Base-by-base conservation (phyloP, 2,888 invertebrate species). In the Aelia acuminata region DNA sequence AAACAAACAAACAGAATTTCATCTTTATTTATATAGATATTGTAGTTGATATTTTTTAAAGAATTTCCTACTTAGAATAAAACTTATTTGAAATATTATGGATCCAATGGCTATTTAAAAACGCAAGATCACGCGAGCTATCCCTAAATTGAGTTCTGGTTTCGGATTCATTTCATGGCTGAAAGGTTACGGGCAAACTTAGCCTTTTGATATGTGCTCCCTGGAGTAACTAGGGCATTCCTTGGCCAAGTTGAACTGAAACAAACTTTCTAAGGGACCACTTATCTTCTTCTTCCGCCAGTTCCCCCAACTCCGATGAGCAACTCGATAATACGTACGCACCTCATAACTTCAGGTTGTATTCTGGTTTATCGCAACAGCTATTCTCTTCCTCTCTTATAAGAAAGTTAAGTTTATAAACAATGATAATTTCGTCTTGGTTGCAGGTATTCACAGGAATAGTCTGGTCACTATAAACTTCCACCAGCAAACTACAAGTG, bases 401-500 rank as follows among this genome's bases (percentile, higher is more conserved):
- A 57, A 70, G 63, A 31, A 70, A 70, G 63, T 87, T 88, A 63
- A 49, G n/a, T 88, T 84, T 49, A 80, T 47, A 57, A 49, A 80
- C 84, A 88, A 84, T n/a, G 88, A 84, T 88, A 84, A 88, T 84
- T 57, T 63, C 57, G 43, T 47, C 57, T 35, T 8, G 48, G 63
- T 31, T 75, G 11, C 26, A 10, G 47, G 47, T 13, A 31, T 47
- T 26, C 7, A 50, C 15, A 53, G 31, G 53, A 43, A 39, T 18
- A 57, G 39, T 57, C 50, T 57, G 70, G 39, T 63, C 26, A 70
- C 70, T 43, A 47, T 49, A 26, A 85, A 8, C 31, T 31, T 70
- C 35, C 31, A 7, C 5, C 63, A 18, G 63, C 63, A 4, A 70
- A 70, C 2, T 63, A 7, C 43, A 43, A n/a, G n/a, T n/a, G n/a